Conservation (phyloP, 2,113 vertebrate genomes). For the Apeltes quadracus region DNA sequence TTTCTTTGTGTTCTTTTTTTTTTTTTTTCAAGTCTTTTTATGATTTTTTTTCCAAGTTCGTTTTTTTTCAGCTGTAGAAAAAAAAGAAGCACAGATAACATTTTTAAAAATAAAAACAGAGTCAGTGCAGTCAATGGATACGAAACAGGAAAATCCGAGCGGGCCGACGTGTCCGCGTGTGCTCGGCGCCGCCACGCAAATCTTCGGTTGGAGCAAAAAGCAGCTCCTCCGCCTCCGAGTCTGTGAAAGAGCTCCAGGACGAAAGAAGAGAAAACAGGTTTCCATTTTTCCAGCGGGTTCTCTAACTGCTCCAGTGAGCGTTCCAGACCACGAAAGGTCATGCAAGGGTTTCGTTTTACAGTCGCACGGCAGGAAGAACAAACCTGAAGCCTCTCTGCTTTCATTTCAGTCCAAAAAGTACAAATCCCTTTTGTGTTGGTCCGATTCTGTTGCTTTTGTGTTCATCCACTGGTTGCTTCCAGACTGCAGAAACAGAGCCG, state of each 20-base stretch:
- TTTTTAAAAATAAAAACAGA: slow-evolving; percentile 69
- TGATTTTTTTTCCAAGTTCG: slow-evolving; percentile 54
- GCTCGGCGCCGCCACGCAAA: slow-evolving; percentile 46
- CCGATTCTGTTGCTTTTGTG: slow-evolving; percentile 40
- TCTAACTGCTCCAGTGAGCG: slow-evolving; percentile 41
- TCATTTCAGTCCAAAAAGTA: slow-evolving; percentile 57
- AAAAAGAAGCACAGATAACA: slow-evolving; percentile 79
- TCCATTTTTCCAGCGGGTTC: slow-evolving; percentile 49
- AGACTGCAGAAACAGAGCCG: slow-evolving; percentile 60
- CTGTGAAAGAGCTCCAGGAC: slow-evolving; percentile 49
- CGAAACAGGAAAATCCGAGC: slow-evolving; percentile 76
- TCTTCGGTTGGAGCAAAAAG: slow-evolving; percentile 48
- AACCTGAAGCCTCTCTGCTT: slow-evolving; percentile 51
- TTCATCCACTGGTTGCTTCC: slow-evolving; percentile 59
- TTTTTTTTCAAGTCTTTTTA: slow-evolving; percentile 59
- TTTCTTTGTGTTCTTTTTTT: slow-evolving; percentile 69
- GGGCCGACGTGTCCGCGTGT: slow-evolving; percentile 54
- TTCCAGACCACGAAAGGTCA: slow-evolving; percentile 41
- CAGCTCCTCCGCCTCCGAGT: slow-evolving; percentile 42
- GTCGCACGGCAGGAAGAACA: slow-evolving; percentile 59
- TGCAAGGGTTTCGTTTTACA: slow-evolving; percentile 48
- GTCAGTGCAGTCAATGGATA: slow-evolving; percentile 82
- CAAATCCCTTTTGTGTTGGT: slow-evolving; percentile 51
- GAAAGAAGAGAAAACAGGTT: slow-evolving; percentile 28
- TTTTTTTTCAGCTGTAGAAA: slow-evolving; percentile 70